Evolutionary conservation across 1,140 invertebrate genomes (phyloP).

Genomic region (Drosophila bifasciata): DNA sequence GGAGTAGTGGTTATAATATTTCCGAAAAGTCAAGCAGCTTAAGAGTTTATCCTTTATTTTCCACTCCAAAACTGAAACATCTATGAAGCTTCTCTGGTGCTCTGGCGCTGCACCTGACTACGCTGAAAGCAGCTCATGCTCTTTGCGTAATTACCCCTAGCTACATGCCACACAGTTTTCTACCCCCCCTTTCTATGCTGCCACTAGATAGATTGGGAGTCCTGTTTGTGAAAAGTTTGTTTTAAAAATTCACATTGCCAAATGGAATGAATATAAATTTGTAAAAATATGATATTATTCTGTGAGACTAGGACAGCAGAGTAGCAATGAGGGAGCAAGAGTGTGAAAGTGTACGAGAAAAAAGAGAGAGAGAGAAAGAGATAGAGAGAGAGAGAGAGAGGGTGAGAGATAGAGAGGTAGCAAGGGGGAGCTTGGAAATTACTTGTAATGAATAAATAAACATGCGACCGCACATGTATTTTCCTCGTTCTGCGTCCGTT

Average conservation of each 20-base stretch:
- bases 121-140: constrained; percentile 68
- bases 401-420: no score
- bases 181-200: not conserved
- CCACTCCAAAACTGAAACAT: not conserved
- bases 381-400: not conserved
- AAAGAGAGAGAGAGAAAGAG: not conserved
- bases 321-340: no score
- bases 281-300: constrained; percentile 76
- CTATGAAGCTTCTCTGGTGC: constrained; percentile 13
- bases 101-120: constrained; percentile 32
- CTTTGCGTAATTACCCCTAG: constrained; percentile 72
- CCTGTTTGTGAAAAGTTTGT: constrained; percentile 33
- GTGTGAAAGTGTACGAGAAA: no score
- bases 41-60: constrained; percentile 23
- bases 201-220: not conserved
- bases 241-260: constrained; percentile 73
- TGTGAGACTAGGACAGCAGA: constrained; percentile 12
- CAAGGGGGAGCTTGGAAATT: constrained; percentile 44
- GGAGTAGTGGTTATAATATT: no score
- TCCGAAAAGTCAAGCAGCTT: constrained; percentile 43
- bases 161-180: constrained; percentile 27
- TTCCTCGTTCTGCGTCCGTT: not conserved
- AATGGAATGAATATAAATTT: constrained; percentile 79
- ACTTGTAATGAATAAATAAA: constrained; percentile 81
- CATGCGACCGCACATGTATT: constrained; percentile 39